A percentile compares a stretch with the other conserved stretches of the same genome.
Conservation (phyloP, 2,888 invertebrate species). For the Campopleginae sp. region DNA sequence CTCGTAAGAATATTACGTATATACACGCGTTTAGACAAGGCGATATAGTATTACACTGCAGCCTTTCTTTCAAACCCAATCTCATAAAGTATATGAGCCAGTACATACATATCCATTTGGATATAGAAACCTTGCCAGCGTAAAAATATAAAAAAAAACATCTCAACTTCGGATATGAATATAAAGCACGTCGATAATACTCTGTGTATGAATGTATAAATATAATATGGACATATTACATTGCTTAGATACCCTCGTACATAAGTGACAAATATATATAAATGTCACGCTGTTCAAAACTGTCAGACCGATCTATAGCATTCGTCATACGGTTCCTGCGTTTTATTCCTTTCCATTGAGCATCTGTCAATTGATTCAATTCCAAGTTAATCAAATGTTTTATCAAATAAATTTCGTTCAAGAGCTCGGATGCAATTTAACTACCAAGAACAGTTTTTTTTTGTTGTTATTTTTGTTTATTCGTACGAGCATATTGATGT, state of each 20-base stretch:
- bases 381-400: not conserved
- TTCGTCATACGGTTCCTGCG: not conserved
- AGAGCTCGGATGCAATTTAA: too few relatives aligned
- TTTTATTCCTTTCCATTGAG: not conserved
- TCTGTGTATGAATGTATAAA: constrained; percentile 14
- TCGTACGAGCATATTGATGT: too few relatives aligned
- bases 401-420: not conserved
- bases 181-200: constrained; percentile 32
- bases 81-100: constrained; percentile 21
- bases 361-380: not conserved
- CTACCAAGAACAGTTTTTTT: too few relatives aligned
- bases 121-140: constrained; percentile 30
- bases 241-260: not conserved
- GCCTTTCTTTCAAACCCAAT: constrained; percentile 44
- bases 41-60: constrained; percentile 55
- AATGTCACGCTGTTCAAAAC: not conserved
- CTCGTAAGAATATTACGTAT: constrained; percentile 38
- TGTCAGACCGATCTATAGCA: not conserved
- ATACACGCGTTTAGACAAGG: constrained; percentile 33
- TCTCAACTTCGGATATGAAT: constrained; percentile 54
- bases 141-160: not conserved
- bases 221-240: constrained; percentile 17
- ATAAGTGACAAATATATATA: not conserved
- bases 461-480: too few relatives aligned
- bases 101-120: constrained; percentile 13